Evolutionary conservation across 2,888 invertebrate species (phyloP).

Genomic region (Strigamia maritima): DNA sequence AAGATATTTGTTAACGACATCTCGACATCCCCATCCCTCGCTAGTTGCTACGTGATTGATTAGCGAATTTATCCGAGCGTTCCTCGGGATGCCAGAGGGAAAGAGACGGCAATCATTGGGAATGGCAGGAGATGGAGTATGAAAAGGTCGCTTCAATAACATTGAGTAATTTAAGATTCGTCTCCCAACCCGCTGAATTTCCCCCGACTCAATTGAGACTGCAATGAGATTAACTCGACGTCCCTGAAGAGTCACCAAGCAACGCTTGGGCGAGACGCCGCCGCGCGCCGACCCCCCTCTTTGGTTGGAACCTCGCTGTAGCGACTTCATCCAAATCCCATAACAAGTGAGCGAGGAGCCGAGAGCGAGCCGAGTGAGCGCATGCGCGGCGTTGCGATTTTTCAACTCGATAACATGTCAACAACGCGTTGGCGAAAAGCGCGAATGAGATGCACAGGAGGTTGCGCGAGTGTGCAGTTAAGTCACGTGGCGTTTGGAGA

Average conservation of each 20-base stretch:
- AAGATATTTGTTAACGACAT: slow-evolving; percentile 19
- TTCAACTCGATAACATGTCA: slow-evolving; percentile 26
- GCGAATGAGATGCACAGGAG: slow-evolving; percentile 17
- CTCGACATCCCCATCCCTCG: not conserved
- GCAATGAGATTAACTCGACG: slow-evolving; percentile 34
- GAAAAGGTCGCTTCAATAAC: slow-evolving; percentile 34
- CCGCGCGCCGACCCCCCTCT: not conserved
- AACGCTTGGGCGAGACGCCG: slow-evolving; percentile 22
- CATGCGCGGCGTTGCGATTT: not conserved
- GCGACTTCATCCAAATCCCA: slow-evolving; percentile 26
- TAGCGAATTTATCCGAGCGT: slow-evolving; percentile 19
- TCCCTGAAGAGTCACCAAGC: slow-evolving; percentile 32
- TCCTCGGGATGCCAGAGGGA: not conserved
- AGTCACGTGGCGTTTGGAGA: slow-evolving; percentile 25
- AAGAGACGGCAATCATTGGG: slow-evolving; percentile 18
- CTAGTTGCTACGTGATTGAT: not conserved
- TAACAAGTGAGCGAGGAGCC: not conserved
- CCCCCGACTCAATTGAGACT: slow-evolving; percentile 34
- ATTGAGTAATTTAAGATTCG: slow-evolving; percentile 32
- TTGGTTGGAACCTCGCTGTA: not conserved
- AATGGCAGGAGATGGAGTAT: slow-evolving; percentile 32
- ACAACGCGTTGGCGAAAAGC: slow-evolving; percentile 12
- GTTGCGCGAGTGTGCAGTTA: slow-evolving; percentile 10
- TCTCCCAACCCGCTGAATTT: slow-evolving; percentile 31
- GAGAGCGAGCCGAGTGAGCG: not conserved